A percentile compares a stretch with the other conserved stretches of the same genome.
phyloP scores from a whole-genome alignment of 1,140 invertebrate genomes.

The Scaptomyza montana region DNA sequence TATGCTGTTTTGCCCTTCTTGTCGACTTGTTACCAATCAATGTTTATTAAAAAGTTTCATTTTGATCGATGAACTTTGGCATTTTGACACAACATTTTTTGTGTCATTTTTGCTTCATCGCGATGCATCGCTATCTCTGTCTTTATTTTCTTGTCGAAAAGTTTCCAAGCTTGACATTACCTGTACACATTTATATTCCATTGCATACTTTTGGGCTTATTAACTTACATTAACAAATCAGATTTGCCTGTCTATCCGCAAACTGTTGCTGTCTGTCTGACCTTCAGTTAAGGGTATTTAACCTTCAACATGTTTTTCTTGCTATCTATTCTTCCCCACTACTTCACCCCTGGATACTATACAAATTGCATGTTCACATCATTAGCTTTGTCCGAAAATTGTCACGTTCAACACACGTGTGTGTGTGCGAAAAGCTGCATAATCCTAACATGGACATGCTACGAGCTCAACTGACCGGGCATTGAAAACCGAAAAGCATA shows the following conservation, averaged over 20 bases:
- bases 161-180: slow-evolving; percentile 10
- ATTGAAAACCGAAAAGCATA: slow-evolving; percentile 13
- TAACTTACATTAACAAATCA: slow-evolving; percentile 23
- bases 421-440: slow-evolving; percentile 21
- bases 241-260: not conserved
- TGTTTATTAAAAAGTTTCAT: slow-evolving; percentile 68
- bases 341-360: slow-evolving; percentile 31
- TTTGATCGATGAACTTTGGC: slow-evolving; percentile 59
- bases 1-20: no score
- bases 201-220: slow-evolving; percentile 17
- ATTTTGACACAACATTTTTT: slow-evolving; percentile 41
- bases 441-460: slow-evolving; percentile 22
- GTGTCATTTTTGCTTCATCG: not conserved
- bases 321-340: not conserved
- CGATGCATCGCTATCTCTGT: no score
- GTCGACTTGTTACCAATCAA: slow-evolving; percentile 39
- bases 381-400: slow-evolving; percentile 75
- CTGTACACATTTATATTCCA: not conserved
- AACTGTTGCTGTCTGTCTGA: slow-evolving; percentile 4
- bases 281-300: slow-evolving; percentile 22
- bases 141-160: not conserved
- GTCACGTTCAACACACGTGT: slow-evolving; percentile 67
- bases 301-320: not conserved
- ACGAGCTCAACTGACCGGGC: slow-evolving; percentile 8
- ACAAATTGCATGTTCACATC: slow-evolving; percentile 71